Base-by-base conservation (phyloP, 2,113 vertebrate species). In the Panurus biarmicus region DNA sequence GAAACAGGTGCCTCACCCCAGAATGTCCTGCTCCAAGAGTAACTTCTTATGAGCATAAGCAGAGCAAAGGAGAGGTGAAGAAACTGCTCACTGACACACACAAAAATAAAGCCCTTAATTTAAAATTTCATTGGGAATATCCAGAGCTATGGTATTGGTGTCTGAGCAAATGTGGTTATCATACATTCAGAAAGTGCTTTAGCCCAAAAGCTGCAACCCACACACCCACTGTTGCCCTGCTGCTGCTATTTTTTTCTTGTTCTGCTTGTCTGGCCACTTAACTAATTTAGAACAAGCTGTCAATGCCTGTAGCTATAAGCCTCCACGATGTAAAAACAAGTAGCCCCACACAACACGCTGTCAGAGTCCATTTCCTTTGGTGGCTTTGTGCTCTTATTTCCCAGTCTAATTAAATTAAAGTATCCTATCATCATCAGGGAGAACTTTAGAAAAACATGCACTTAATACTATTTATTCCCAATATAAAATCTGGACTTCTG, bases 51-150 rank as follows among this genome's bases (percentile, higher is more conserved):
- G 10, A 47, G 23, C 33, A 44, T 14, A 58, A 74, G 14, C 29
- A 67, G 8, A 57, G 33, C 57, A 72, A 79, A 76, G 42, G 24
- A 83, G 48, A 85, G 48, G 21, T 64, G 16, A 82, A 75, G 26
- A 36, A 88, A 61, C 10, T 31, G 29, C 29, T 79, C 51, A 21
- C 25, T 8, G 31, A 58, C 9, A 54, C 15, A 56, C 17, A n/a
- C 2, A 57, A 1, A 56, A 18, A 53, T 7, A 69, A 15, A 13
- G 3, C 33, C 22, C 1, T 0, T 6, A 29, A 64, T 57, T 70
- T 38, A 57, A 84, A 62, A 54, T 40, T n/a, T 14, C 44, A 28
- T 3, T 33, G 23, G 7, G 18, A 12, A 51, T 58, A 12, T 42
- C 29, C 51, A 69, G 36, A 56, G 25, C 38, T 78, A 8, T 16